These are phyloP conservation scores for Lepidothrix coronata DNA, from an alignment of 2,113 vertebrate species.

Conservation along the genomic window DNA sequence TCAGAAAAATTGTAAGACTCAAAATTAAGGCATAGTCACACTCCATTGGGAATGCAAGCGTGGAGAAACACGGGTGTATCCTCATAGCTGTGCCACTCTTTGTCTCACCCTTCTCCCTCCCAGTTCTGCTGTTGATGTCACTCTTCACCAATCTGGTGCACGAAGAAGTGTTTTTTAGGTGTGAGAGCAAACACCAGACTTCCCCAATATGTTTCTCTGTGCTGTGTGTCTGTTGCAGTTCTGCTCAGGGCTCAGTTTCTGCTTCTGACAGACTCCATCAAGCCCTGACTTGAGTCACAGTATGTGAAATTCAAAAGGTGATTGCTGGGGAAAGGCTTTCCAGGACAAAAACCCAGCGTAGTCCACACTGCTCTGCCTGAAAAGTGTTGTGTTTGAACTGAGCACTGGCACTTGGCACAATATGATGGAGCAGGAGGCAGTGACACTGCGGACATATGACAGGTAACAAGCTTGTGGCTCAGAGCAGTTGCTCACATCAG, in stretches of 20 bases:
- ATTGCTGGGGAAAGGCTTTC: not conserved
- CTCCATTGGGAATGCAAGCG: not conserved
- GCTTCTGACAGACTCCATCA: not conserved
- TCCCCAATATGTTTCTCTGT: slow-evolving; percentile 12
- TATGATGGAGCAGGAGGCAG: not conserved
- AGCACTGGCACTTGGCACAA: not conserved
- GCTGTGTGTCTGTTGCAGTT: not conserved
- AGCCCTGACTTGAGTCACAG: not conserved
- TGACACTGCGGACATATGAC: not conserved
- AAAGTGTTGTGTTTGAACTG: not conserved
- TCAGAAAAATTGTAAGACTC: not conserved
- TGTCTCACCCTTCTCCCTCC: not conserved
- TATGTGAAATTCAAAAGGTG: not conserved
- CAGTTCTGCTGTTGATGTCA: not conserved
- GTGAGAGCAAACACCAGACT: slow-evolving; percentile 63
- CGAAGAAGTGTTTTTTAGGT: slow-evolving; percentile 38
- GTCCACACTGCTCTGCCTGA: not conserved
- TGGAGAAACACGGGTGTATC: not conserved
- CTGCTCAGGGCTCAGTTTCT: not conserved
- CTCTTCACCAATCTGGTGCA: slow-evolving; percentile 34
- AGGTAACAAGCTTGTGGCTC: not conserved
- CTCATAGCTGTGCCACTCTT: not conserved
- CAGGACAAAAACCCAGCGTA: not conserved
- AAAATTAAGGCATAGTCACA: not conserved
- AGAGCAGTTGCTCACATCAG: not conserved